phyloP scores from a whole-genome alignment of 2,797 vertebrate species.

The Simalia tracyae region DNA sequence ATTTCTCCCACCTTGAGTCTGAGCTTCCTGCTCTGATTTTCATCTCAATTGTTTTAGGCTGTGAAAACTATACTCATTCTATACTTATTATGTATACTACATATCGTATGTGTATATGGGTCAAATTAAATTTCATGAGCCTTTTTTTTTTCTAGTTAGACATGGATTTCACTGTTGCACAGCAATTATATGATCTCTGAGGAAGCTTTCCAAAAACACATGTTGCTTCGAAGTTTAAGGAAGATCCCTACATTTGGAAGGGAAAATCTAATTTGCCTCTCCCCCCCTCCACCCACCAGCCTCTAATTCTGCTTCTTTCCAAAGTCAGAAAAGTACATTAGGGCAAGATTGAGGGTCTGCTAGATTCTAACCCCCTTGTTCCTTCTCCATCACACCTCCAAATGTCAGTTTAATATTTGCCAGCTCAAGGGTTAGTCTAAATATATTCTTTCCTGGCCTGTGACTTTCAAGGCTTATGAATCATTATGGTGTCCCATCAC shows the following conservation, averaged over 20 bases:
- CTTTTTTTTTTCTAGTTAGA: background rate
- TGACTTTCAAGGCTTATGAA: background rate
- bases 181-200: background rate
- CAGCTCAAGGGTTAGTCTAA: background rate
- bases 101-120: background rate
- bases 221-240: background rate
- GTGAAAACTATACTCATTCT: background rate
- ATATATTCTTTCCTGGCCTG: background rate
- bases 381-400: background rate
- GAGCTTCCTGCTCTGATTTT: background rate
- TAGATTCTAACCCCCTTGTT: background rate
- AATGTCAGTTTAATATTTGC: background rate
- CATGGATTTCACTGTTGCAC: background rate
- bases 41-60: background rate
- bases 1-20: background rate
- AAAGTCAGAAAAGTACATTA: background rate
- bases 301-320: background rate
- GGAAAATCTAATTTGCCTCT: background rate
- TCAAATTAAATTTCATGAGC: background rate
- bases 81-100: too few species aligned
- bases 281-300: background rate
- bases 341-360: background rate
- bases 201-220: background rate
- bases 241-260: background rate
- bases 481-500: background rate